Conservation (phyloP, 1,140 invertebrate species). For the Macrobrachium rosenbergii region DNA sequence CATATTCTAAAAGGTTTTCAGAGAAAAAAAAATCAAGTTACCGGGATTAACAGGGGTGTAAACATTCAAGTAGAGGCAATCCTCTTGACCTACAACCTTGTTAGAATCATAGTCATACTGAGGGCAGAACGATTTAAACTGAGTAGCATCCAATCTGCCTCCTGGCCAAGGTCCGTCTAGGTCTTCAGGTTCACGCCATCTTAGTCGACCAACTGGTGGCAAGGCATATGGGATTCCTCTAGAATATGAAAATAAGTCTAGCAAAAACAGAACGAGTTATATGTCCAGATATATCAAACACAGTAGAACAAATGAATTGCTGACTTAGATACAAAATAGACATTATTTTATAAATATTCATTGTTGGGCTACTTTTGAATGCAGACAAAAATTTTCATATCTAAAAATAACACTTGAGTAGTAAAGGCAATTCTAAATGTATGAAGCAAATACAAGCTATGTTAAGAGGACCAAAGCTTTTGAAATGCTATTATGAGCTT, state of each 20-base stretch:
- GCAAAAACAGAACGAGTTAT: neutral
- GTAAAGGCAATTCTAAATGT: no score
- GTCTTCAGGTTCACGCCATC: slow-evolving; percentile 70
- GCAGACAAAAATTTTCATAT: no score
- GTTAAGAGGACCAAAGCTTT: no score
- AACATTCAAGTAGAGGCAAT: slow-evolving; percentile 66
- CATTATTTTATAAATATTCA: no score
- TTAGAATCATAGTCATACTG: slow-evolving; percentile 52
- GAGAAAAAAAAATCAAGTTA: neutral
- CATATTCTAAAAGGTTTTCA: neutral
- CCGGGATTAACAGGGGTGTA: slow-evolving; percentile 58
- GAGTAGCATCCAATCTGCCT: slow-evolving; percentile 45
- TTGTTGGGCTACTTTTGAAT: no score
- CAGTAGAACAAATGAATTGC: neutral
- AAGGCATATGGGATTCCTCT: slow-evolving; percentile 81
- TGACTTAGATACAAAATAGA: no score
- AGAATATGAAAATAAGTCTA: neutral
- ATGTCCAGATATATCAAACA: neutral
- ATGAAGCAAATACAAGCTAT: no score
- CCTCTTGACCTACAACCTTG: slow-evolving; percentile 61
- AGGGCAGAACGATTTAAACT: slow-evolving; percentile 46
- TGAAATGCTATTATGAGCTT: no score
- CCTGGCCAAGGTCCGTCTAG: slow-evolving; percentile 21
- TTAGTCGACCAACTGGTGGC: slow-evolving; percentile 76
- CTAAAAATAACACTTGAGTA: no score